These are phyloP conservation scores for Delichon dasypus DNA, from an alignment of 2,797 vertebrate genomes.

Conservation along the genomic window DNA sequence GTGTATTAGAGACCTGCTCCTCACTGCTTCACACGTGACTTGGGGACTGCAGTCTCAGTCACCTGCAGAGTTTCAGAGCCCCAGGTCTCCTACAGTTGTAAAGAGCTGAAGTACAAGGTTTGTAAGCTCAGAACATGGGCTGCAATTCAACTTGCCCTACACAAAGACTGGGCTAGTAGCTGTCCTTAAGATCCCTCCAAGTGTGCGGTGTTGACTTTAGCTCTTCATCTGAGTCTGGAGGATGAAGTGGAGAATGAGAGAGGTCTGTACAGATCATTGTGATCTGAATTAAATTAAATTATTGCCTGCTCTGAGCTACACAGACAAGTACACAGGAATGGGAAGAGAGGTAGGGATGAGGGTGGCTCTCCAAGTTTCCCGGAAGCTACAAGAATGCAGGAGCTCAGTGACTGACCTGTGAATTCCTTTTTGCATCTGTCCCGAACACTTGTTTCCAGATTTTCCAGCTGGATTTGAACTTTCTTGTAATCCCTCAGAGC, in stretches of 20 bases:
- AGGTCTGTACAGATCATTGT: background rate
- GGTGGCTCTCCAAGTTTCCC: background rate
- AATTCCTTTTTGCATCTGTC: slow-evolving; percentile 99
- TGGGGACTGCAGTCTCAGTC: background rate
- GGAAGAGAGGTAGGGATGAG: background rate
- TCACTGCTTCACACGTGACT: background rate
- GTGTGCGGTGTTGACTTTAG: background rate
- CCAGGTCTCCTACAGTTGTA: background rate
- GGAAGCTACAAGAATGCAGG: background rate
- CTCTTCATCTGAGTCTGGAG: background rate
- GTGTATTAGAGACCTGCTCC: background rate
- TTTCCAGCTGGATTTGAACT: slow-evolving; percentile 98
- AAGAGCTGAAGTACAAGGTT: background rate
- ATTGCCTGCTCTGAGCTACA: background rate
- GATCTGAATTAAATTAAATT: background rate
- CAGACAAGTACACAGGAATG: background rate
- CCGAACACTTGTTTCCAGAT: slow-evolving; percentile 95
- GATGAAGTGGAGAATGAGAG: background rate
- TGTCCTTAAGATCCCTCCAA: background rate
- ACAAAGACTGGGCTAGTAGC: background rate
- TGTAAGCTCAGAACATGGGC: background rate
- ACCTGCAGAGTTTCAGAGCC: background rate
- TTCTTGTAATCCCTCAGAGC: slow-evolving; percentile 97
- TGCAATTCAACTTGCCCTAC: background rate
- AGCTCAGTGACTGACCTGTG: slow-evolving; percentile 81